Conservation (phyloP, 2,888 invertebrate species). For the Steromphala cineraria region DNA sequence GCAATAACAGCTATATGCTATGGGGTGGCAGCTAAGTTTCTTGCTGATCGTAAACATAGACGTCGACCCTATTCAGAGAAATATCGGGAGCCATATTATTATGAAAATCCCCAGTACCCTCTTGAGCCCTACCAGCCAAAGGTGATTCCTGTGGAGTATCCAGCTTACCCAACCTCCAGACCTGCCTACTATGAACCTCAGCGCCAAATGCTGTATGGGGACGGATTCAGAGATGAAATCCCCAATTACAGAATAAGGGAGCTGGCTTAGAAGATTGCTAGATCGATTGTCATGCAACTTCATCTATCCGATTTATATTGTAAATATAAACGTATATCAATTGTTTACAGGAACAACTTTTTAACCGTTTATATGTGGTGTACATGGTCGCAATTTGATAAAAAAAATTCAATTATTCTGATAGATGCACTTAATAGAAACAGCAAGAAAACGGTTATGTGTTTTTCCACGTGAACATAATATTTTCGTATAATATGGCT, state of each 20-base stretch:
- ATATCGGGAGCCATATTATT: background rate
- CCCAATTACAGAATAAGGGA: background rate
- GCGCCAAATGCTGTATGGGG: background rate
- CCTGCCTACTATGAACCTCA: background rate
- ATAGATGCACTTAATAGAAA: too few relatives aligned
- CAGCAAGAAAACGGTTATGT: too few relatives aligned
- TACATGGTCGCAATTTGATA: too few relatives aligned
- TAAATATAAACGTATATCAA: too few relatives aligned
- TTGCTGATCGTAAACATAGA: background rate
- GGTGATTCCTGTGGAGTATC: background rate
- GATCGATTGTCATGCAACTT: too few relatives aligned
- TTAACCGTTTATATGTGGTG: too few relatives aligned
- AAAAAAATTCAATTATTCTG: too few relatives aligned
- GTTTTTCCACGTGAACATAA: too few relatives aligned
- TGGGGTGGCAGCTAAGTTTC: background rate
- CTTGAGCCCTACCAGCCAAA: background rate
- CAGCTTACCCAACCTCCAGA: background rate
- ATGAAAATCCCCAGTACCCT: background rate
- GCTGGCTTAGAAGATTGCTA: background rate
- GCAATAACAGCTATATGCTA: background rate
- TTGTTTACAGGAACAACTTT: too few relatives aligned
- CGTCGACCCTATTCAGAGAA: background rate
- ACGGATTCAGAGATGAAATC: background rate
- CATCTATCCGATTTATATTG: too few relatives aligned
- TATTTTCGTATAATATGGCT: too few relatives aligned